Evolutionary conservation across 2,797 vertebrate species (phyloP), one percentile per base, ranked within the genome.

Genomic region (Macropus fuliginosus): DNA sequence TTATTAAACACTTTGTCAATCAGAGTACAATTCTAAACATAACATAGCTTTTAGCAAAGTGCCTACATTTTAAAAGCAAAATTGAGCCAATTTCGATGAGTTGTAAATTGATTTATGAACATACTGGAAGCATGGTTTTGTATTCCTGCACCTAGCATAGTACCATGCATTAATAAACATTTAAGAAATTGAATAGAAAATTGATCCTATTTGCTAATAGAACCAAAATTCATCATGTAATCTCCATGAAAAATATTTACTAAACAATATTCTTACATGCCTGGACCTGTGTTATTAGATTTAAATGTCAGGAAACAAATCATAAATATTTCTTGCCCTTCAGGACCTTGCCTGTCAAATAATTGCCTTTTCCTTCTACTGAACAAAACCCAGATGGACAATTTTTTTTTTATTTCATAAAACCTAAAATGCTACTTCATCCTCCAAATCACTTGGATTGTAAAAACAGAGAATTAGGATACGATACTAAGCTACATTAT

Each of bases 381-480:
- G 91, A 57, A 56, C n/a, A 81, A n/a, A 81, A 91, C 27, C 46
- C 16, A 92, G 29, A 57, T 56, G 2, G 90, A 57, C 0, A 55
- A 10, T 29, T 91, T 94, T 87, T 87, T 29, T 56, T 93, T 89
- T 28, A 91, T 66, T 92, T 81, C 29, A 54, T 62, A 92, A 95
- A 91, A 94, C 9, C 4, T 0, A 46, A 27, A 54, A 91, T 14
- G 14, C 4, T 89, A 56, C 55, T 81, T 91, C 54, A 92, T 95
- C 93, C 50, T 9, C 5, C 55, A 66, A 55, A 52, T 21, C 50
- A 50, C 62, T 91, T 94, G 46, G 55, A 92, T 34, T 52, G 31
- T 90, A 66, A 91, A 55, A 91, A 3, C 18, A 93, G 56, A 24
- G 57, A 24, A n/a, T 81, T 9, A 59, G 13, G 56, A 21, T 46